Evolutionary conservation across 2,888 invertebrate genomes (phyloP).

Genomic region (Chaetogeoica ovagalla): DNA sequence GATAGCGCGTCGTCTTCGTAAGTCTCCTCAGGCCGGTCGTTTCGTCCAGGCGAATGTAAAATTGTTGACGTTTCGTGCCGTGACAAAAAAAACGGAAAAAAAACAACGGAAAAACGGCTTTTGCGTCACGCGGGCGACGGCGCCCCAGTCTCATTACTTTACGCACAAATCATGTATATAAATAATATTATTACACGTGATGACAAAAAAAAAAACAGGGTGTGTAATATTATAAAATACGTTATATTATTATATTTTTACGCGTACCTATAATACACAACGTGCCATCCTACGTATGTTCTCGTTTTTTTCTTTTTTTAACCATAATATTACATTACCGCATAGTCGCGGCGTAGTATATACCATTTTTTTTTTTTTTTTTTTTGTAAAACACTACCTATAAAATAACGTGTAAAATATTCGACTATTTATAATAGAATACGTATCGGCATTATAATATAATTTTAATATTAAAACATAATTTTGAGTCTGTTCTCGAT

Average conservation of each 20-base stretch:
- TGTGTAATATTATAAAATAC: not conserved
- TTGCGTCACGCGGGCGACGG: too few species aligned
- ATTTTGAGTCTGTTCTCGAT: not conserved
- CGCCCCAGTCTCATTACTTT: too few species aligned
- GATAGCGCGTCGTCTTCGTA: too few species aligned
- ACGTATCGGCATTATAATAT: conserved; percentile 23
- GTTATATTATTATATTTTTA: conserved; percentile 11
- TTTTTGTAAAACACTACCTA: not conserved
- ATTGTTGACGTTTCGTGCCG: too few species aligned
- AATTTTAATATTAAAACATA: not conserved
- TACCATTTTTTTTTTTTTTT: too few species aligned
- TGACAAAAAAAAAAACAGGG: conserved; percentile 14
- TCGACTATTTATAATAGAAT: not conserved
- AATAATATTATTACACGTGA: too few species aligned
- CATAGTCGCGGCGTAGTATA: not conserved
- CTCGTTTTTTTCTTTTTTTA: conserved; percentile 5
- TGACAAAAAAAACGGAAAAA: too few species aligned
- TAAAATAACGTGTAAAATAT: not conserved
- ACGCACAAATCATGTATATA: too few species aligned
- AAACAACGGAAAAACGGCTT: too few species aligned
- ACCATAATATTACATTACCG: not conserved
- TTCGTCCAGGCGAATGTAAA: too few species aligned
- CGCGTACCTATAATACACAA: conserved; percentile 1
- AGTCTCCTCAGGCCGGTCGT: too few species aligned
- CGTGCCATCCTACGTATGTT: conserved; percentile 49